phyloP scores from a whole-genome alignment of 2,113 vertebrate genomes.

The Callionymus lyra region DNA sequence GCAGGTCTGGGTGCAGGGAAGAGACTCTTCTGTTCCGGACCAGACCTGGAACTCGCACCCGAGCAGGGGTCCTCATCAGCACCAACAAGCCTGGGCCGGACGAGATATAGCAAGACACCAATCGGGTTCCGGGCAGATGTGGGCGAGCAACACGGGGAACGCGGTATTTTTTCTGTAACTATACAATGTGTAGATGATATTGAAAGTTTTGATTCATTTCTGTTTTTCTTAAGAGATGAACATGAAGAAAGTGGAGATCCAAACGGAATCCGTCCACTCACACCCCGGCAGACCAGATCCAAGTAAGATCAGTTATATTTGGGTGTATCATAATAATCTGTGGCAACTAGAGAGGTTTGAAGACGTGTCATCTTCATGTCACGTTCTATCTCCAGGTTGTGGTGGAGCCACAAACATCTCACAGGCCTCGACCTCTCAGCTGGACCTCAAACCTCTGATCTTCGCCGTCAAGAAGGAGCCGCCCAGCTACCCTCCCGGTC shows the following conservation, averaged over 20 bases:
- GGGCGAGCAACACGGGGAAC: constrained; percentile 24
- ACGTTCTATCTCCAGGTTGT: too few relatives aligned
- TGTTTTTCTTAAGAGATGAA: constrained; percentile 36
- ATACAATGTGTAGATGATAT: neutral
- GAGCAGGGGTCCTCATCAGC: neutral
- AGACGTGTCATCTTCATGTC: too few relatives aligned
- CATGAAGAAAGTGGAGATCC: constrained; percentile 49
- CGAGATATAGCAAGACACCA: too few relatives aligned
- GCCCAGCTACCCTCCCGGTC: constrained; percentile 74
- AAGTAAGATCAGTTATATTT: too few relatives aligned
- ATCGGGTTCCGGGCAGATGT: too few relatives aligned
- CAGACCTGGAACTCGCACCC: neutral
- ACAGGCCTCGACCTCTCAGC: constrained; percentile 41
- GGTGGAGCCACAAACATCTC: constrained; percentile 45
- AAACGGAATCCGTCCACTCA: constrained; percentile 3
- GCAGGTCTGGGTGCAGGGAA: neutral
- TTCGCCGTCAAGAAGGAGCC: constrained; percentile 67
- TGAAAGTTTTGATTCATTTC: neutral
- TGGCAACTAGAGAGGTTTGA: too few relatives aligned
- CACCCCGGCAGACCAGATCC: too few relatives aligned
- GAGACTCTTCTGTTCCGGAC: neutral
- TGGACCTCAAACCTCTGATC: constrained; percentile 42
- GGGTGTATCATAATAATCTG: too few relatives aligned
- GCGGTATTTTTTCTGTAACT: constrained; percentile 18
- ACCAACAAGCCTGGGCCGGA: constrained; percentile 17